phyloP scores from a whole-genome alignment of 1,140 invertebrate genomes.

The Fopius arisanus region DNA sequence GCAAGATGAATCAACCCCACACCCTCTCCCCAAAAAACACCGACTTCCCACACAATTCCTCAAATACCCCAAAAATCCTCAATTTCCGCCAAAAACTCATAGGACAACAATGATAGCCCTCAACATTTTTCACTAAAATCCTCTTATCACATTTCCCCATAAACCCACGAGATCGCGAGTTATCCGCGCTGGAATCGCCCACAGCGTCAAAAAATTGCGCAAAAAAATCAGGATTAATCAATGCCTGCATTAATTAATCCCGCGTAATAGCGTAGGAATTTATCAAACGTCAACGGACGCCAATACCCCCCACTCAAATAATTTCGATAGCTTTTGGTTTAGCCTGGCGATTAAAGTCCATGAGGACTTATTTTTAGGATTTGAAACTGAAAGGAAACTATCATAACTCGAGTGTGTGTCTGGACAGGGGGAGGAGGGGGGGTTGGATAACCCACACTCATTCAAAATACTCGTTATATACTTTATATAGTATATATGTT shows the following conservation, averaged over 20 bases:
- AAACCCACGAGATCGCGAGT: no score
- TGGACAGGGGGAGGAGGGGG: background rate
- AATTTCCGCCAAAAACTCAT: no score
- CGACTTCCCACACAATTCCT: no score
- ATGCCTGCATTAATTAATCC: background rate
- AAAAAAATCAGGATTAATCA: background rate
- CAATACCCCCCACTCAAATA: background rate
- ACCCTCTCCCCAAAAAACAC: no score
- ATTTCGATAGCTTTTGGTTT: background rate
- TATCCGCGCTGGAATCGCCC: no score
- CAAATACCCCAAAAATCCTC: no score
- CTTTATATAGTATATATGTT: no score
- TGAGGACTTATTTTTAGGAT: conserved; percentile 16
- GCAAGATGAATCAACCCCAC: no score
- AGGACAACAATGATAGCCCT: no score
- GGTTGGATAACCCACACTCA: conserved; percentile 13
- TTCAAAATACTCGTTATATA: background rate
- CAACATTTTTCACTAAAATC: no score
- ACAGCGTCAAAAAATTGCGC: background rate
- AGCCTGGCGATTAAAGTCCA: background rate
- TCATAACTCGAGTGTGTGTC: conserved; percentile 31
- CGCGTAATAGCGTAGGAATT: background rate
- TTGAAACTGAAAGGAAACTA: conserved; percentile 21
- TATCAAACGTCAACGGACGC: background rate
- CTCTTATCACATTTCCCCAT: no score